Conservation (phyloP, 2,888 invertebrate genomes). For the Drosophila anomelani region DNA sequence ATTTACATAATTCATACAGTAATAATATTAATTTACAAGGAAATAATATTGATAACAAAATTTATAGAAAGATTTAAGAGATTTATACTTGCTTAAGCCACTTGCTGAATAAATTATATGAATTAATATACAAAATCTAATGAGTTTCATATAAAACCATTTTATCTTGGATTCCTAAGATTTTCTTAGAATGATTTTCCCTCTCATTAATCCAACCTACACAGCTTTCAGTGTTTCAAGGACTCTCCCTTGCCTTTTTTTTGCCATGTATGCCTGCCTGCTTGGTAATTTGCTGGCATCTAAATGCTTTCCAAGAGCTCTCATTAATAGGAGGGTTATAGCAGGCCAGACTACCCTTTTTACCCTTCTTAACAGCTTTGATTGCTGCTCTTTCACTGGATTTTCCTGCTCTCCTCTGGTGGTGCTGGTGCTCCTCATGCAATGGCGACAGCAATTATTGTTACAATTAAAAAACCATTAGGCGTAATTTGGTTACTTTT, state of each 20-base stretch:
- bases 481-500: conserved; percentile 72
- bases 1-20: not conserved
- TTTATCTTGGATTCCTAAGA: not conserved
- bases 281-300: conserved; percentile 66
- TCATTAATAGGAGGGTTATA: conserved; percentile 58
- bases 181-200: not conserved
- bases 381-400: conserved; percentile 32
- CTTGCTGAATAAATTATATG: not conserved
- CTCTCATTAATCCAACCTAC: not conserved
- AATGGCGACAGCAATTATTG: conserved; percentile 81
- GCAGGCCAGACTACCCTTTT: conserved; percentile 9
- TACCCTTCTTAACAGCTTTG: conserved; percentile 29
- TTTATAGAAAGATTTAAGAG: too few species aligned
- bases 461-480: conserved; percentile 83
- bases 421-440: conserved; percentile 46
- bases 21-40: not conserved
- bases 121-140: not conserved
- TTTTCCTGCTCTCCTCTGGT: conserved; percentile 11
- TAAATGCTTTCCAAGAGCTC: conserved; percentile 61
- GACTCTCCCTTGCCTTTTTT: conserved; percentile 1
- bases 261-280: conserved; percentile 22
- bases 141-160: not conserved
- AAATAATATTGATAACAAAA: too few species aligned
- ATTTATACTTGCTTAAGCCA: not conserved
- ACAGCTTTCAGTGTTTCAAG: conserved; percentile 5